Base-by-base conservation (phyloP, 2,888 invertebrate species). In the Coecobrya sp. region DNA sequence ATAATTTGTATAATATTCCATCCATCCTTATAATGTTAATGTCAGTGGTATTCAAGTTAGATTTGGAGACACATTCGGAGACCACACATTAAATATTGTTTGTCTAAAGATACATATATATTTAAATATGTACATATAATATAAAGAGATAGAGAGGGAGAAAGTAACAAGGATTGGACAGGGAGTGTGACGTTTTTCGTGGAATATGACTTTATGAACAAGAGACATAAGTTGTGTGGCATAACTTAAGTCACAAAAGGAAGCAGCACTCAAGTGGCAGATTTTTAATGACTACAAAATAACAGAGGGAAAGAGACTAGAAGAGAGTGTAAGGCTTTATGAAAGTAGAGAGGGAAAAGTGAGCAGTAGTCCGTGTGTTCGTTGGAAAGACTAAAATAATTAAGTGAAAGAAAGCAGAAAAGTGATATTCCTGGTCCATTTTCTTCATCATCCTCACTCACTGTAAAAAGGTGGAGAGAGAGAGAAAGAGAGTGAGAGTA, bases 391-490 rank as follows among this genome's bases (percentile, higher is more conserved):
- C 11, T 22, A 27, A 68, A 85, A 36, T 19, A 16, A 30, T n/a
- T 7, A 30, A 45, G 76, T 13, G 13, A 42, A 81, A 96, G 96
- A 93, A 93, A 70, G 85, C 55, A 93, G 92, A 79, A 79, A 84
- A 45, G 52, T 70, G 76, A 86, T 91, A 36, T 70, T 49, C 27
- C 85, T 49, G 87, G 84, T 89, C 85, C 92, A 79, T 92, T 85
- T 85, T 70, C 92, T 89, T 79, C 42, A 81, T 88, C 88, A 81
- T 88, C 88, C 84, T 92, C 70, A 76, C 10, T 45, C n/a, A 27
- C 25, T 16, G 27, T 55, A 22, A 55, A 36, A 73, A 68, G 27
- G 22, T 36, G 8, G 65, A 42, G n/a, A 22, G 45, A 42, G 19
- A 73, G 30, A 62, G 25, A 62, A 25, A 62, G 8, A 11, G n/a